Percentiles rank a stretch among this genome's conserved stretches.
These are phyloP conservation scores for Chamaetylas fuelleborni DNA, from an alignment of 2,113 vertebrate species.

Conservation along the genomic window DNA sequence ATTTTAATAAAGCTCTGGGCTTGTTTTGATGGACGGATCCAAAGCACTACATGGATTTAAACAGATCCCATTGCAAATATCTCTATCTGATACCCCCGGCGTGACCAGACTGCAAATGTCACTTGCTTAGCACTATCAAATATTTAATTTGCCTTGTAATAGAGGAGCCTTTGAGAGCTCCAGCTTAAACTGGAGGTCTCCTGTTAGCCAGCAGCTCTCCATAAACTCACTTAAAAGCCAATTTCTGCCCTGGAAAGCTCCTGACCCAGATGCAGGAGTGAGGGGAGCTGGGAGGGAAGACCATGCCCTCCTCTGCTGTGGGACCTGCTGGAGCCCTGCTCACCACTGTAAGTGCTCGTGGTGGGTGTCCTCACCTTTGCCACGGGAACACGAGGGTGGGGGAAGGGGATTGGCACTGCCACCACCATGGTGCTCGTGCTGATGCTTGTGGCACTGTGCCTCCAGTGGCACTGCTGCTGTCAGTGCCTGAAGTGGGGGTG, in stretches of 20 bases:
- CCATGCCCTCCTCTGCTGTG: not conserved
- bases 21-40: not conserved
- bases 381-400: accelerated
- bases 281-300: not conserved
- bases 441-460: accelerated
- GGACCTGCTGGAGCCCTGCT: not conserved
- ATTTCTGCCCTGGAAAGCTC: not conserved
- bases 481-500: not conserved
- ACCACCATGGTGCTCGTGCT: accelerated
- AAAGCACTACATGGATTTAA: not conserved
- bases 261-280: accelerated
- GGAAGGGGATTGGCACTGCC: accelerated
- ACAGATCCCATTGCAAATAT: slow-evolving; percentile 3
- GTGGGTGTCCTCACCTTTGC: not conserved
- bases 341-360: accelerated
- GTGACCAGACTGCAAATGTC: slow-evolving; percentile 37
- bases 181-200: not conserved
- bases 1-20: slow-evolving; percentile 16
- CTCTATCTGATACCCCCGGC: slow-evolving; percentile 37
- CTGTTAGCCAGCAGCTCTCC: not conserved
- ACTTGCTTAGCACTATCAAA: slow-evolving; percentile 47
- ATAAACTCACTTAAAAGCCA: not conserved
- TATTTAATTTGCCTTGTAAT: slow-evolving; percentile 48
- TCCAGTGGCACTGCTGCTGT: not conserved
- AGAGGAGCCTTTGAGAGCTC: not conserved